Base-by-base conservation (phyloP, 2,797 vertebrate genomes). In the Spondyliosoma cantharus region DNA sequence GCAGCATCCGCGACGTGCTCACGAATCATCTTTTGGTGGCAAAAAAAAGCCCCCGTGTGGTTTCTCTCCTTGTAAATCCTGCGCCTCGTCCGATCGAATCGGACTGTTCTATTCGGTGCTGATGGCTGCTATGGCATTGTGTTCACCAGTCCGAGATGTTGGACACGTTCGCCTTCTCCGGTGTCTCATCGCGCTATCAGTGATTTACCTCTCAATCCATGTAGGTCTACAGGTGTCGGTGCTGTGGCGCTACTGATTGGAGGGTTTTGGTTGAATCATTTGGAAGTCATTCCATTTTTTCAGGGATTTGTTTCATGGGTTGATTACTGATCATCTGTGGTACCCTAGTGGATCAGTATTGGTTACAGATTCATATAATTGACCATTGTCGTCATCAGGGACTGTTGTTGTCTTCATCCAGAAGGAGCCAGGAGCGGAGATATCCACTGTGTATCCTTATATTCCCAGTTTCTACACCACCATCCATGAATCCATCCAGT, bases 21-120 rank as follows among this genome's bases (percentile, higher is more conserved):
- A 67, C 53, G 81, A 72, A 53, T 84, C 66, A 19, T 79, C 87
- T 82, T 82, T 90, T 85, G 85, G 76, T 71, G 88, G 86, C 78
- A 58, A 63, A 81, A 58, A 63, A 81, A 83, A 82, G 68, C 82
- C 82, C 52, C 77, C 56, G 0, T 37, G 72, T 80, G 70, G 62
- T 89, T 71, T 66, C 20, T 76, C 69, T 78, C 37, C 11, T 76
- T 73, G 76, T 76, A 80, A 89, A 86, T 83, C 76, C 76, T 25
- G 37, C 67, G n/a, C 65, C 72, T 74, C 7, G 0, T 59, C 56
- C 3, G 57, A 37, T 43, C 19, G 2, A 9, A 43, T 68, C 74
- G 16, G 52, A 46, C 24, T 37, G n/a, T 52, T 67, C 50, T 5
- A 63, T 37, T 58, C 17, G 60, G 50, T 50, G 37, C 61, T 12